Evolutionary conservation across 1,140 invertebrate species (phyloP).

Genomic region (Drosophila azteca): DNA sequence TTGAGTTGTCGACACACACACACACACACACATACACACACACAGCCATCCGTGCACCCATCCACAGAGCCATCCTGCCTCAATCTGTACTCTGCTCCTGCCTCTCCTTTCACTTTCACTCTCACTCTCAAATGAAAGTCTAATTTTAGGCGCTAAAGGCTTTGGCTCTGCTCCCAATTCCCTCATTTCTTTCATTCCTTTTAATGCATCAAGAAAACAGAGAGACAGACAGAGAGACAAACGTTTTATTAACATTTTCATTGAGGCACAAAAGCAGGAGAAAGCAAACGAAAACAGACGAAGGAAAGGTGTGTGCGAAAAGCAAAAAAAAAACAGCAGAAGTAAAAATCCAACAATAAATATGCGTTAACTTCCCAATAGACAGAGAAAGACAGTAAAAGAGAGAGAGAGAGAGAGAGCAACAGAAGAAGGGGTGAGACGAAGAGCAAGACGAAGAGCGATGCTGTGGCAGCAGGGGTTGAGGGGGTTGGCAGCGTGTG

Average conservation of each 20-base stretch:
- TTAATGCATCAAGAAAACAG: constrained; percentile 23
- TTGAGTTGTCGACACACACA: constrained; percentile 70
- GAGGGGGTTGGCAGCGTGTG: constrained; percentile 26
- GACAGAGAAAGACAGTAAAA: constrained; percentile 17
- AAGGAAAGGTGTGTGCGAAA: constrained; percentile 58
- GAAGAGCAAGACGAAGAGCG: too few species aligned
- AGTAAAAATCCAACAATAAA: constrained; percentile 77
- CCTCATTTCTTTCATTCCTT: neutral
- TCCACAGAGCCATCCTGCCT: neutral
- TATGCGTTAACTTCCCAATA: constrained; percentile 78
- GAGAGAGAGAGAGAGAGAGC: too few species aligned
- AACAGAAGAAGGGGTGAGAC: too few species aligned
- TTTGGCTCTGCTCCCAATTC: constrained; percentile 26
- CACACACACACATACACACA: constrained; percentile 1
- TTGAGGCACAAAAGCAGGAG: constrained; percentile 60
- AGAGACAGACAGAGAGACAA: constrained; percentile 45
- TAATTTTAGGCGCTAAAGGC: constrained; percentile 78
- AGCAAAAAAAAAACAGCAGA: neutral
- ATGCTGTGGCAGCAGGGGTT: neutral
- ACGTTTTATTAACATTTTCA: constrained; percentile 80
- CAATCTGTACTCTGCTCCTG: neutral
- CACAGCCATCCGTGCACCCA: neutral
- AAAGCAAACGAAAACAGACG: constrained; percentile 8
- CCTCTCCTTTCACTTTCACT: constrained; percentile 25
- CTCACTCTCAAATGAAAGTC: constrained; percentile 56